These are phyloP conservation scores for Australoheros scitulus DNA, from an alignment of 2,113 vertebrate species.

Conservation along the genomic window DNA sequence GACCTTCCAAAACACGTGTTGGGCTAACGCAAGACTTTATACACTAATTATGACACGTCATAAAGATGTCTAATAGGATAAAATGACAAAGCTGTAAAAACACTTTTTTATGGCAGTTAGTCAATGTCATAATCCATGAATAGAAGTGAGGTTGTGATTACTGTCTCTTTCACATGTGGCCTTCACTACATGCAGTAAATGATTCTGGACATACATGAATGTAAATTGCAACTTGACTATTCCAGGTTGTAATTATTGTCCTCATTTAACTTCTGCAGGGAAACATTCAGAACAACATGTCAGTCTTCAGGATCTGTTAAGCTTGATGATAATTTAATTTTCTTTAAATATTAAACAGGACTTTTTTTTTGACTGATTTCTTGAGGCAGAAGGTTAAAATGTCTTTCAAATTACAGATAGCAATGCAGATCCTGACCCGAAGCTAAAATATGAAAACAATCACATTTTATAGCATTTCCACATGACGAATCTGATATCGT, in stretches of 20 bases:
- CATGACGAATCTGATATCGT: slow-evolving; percentile 17
- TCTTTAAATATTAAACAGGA: neutral
- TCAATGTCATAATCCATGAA: slow-evolving; percentile 9
- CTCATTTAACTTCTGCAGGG: neutral
- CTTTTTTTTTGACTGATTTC: neutral
- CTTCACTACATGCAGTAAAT: neutral
- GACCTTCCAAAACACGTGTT: neutral
- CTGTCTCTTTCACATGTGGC: neutral
- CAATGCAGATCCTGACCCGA: neutral
- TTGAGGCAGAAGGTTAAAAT: neutral
- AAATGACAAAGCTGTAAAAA: slow-evolving; percentile 8
- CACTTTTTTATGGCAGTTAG: neutral
- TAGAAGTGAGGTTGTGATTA: neutral
- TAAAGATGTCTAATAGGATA: neutral
- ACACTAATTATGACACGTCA: neutral
- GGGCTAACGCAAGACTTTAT: neutral
- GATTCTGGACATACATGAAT: neutral
- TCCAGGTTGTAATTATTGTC: neutral
- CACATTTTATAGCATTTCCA: slow-evolving; percentile 14
- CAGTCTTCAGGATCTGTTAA: neutral
- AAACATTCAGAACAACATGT: neutral
- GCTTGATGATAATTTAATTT: neutral
- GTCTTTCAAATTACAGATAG: neutral
- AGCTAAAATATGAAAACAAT: neutral
- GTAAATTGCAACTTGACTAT: neutral